Base-by-base conservation (phyloP, 2,797 vertebrate genomes). In the Malurus splendens region DNA sequence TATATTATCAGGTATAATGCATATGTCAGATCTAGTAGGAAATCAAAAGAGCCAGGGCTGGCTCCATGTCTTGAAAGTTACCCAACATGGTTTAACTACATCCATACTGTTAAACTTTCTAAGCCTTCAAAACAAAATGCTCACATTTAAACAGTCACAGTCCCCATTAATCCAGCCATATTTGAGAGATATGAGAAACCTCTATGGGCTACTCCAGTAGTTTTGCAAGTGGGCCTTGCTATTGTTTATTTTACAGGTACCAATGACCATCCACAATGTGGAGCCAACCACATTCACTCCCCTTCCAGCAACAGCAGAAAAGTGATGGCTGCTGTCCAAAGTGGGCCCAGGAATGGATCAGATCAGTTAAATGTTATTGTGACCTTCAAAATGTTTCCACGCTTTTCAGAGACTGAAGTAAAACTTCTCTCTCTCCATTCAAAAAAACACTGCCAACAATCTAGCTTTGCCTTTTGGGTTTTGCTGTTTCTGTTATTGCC, bases 241-340 rank as follows among this genome's bases (percentile, higher is more conserved):
- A 68, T 17, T 22, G 3, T 50, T 81, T 72, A 36, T 6, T 60
- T 79, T 72, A 65, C 5, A n/a, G 28, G 18, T 32, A 68, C 9
- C 9, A 5, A 17, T 16, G 14, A 70, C 24, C 32, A 42, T 36
- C 36, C 2, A 6, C 30, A 39, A 54, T 0, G 1, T 24, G 9
- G 9, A 36, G 7, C 24, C 6, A 4, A 19, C 14, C 44, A 73
- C 0, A 5, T 36, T 47, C 2, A 1, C 6, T 55, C 22, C 32
- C 11, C n/a, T 70, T 51, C 32, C 24, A 44, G 48, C 45, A 57
- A 73, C 1, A 61, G 32, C 30, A 50, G 20, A 81, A 18, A 64
- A 65, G 14, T 36, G 36, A 11, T 45, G 14, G 12, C 22, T 41
- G 12, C 36, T 22, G 23, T 73, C 4, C 7, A 45, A 55, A 60